Conservation (phyloP, 2,113 vertebrate genomes). For the Carassius gibelio region DNA sequence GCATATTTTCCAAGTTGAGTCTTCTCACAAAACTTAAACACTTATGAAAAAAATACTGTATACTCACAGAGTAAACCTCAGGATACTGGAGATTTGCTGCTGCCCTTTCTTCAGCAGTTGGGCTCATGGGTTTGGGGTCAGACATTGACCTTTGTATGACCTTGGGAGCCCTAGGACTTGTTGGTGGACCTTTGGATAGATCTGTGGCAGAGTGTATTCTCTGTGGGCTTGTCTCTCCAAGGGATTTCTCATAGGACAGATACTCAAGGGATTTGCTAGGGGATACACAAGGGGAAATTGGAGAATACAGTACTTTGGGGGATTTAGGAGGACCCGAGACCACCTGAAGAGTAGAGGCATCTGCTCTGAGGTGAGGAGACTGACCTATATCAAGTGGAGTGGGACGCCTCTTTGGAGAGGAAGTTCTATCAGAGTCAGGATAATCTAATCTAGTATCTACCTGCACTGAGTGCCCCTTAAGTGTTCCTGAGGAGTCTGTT, state of each 20-base stretch:
- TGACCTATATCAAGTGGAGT: constrained; percentile 94
- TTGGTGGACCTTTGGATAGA: constrained; percentile 79
- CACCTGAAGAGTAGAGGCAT: constrained; percentile 84
- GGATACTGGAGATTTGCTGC: constrained; percentile 87
- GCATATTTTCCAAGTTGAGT: background rate
- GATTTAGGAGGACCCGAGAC: constrained; percentile 90
- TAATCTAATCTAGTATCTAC: constrained; percentile 92
- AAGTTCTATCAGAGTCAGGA: constrained; percentile 86
- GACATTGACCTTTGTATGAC: constrained; percentile 94
- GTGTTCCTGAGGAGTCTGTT: constrained; percentile 90
- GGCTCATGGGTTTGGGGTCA: constrained; percentile 95
- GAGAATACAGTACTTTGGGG: constrained; percentile 96
- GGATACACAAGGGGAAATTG: constrained; percentile 91
- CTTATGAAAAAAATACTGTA: background rate
- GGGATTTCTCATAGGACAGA: constrained; percentile 93
- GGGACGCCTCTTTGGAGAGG: constrained; percentile 90
- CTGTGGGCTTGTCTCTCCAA: constrained; percentile 89
- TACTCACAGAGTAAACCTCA: constrained; percentile 89
- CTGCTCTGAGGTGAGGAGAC: constrained; percentile 86
- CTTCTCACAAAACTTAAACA: background rate
- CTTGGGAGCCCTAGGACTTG: constrained; percentile 88
- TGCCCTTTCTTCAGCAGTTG: constrained; percentile 90
- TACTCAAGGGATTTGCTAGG: constrained; percentile 95
- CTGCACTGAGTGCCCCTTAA: constrained; percentile 82
- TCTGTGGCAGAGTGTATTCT: constrained; percentile 84